Evolutionary conservation across 2,888 invertebrate species (phyloP).

Genomic region (Catocala nupta): DNA sequence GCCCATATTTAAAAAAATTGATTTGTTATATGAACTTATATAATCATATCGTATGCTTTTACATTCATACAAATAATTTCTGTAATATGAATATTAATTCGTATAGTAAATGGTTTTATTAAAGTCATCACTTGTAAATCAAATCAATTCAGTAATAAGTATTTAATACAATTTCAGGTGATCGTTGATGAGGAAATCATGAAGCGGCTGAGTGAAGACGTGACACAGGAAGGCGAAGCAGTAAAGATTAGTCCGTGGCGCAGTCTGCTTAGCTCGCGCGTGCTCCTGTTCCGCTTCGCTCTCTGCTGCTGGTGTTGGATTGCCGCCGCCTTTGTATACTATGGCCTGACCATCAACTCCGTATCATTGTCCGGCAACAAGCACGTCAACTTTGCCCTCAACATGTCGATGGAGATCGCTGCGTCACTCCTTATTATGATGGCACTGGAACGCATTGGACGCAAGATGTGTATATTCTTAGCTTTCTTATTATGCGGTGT

Average conservation of each 20-base stretch:
- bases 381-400: slow-evolving; percentile 90
- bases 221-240: slow-evolving; percentile 26
- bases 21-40: too few species aligned
- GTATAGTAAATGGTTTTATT: too few species aligned
- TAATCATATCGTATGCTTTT: too few species aligned
- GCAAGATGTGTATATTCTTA: slow-evolving; percentile 71
- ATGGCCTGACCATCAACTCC: slow-evolving; percentile 92
- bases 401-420: slow-evolving; percentile 82
- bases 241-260: slow-evolving; percentile 62
- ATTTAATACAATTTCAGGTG: slow-evolving; percentile 51
- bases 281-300: slow-evolving; percentile 66
- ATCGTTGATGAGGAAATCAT: slow-evolving; percentile 67
- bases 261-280: slow-evolving; percentile 64
- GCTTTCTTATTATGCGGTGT: slow-evolving; percentile 75
- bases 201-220: slow-evolving; percentile 54
- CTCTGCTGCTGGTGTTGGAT: slow-evolving; percentile 89
- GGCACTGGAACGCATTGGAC: slow-evolving; percentile 78
- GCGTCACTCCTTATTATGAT: slow-evolving; percentile 80
- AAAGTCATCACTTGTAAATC: too few species aligned
- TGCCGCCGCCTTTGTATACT: slow-evolving; percentile 92
- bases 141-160: background rate
- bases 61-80: too few species aligned
- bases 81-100: too few species aligned
- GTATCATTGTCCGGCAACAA: slow-evolving; percentile 91
- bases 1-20: too few species aligned